These are phyloP conservation scores for Philaethria dido DNA, from an alignment of 2,888 invertebrate genomes.

Conservation along the genomic window DNA sequence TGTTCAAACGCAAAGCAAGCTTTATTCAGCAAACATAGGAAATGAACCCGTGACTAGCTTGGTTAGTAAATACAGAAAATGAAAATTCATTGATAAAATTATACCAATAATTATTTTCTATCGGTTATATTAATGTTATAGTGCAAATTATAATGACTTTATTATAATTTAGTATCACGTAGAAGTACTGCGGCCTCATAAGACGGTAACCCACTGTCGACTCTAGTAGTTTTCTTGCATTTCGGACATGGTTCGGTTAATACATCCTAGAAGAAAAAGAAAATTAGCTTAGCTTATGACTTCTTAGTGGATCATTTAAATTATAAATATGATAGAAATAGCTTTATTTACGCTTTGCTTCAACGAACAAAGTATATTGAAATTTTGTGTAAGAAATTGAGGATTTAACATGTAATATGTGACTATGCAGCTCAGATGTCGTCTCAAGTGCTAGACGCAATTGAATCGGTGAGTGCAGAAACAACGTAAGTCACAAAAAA, in stretches of 20 bases:
- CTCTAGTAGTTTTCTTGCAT: conserved; percentile 50
- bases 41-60: neutral
- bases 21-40: neutral
- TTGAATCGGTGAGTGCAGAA: too few relatives aligned
- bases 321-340: too few relatives aligned
- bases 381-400: neutral
- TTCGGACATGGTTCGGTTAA: conserved; percentile 59
- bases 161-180: conserved; percentile 41
- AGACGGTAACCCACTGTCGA: conserved; percentile 81
- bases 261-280: conserved; percentile 60
- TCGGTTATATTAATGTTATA: neutral
- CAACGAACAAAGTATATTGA: too few relatives aligned
- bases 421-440: too few relatives aligned
- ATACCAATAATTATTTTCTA: neutral
- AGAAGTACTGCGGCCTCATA: conserved; percentile 85
- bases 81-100: neutral
- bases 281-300: neutral
- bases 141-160: neutral
- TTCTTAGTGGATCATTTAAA: neutral
- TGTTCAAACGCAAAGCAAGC: too few relatives aligned
- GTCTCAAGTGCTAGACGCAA: too few relatives aligned
- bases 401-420: too few relatives aligned
- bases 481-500: too few relatives aligned
- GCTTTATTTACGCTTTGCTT: too few relatives aligned
- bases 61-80: neutral